Percentiles rank a stretch among this genome's conserved stretches.
These are phyloP conservation scores for Ceratotherium simum DNA, from an alignment of 2,113 vertebrate species.

Conservation along the genomic window DNA sequence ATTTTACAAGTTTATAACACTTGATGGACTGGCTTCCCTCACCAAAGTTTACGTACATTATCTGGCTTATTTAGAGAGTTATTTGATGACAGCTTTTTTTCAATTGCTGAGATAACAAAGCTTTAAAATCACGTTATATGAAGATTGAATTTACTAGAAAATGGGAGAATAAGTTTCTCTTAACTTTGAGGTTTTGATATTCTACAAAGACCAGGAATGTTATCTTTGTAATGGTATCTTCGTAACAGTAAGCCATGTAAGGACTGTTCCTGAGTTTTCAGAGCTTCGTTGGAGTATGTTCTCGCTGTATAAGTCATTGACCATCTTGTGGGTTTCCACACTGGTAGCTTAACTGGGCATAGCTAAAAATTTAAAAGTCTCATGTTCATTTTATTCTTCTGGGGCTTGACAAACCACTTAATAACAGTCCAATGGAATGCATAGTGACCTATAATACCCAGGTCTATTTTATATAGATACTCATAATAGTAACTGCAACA, in stretches of 20 bases:
- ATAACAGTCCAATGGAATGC: not conserved
- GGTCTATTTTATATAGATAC: not conserved
- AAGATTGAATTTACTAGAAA: not conserved
- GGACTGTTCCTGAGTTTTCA: not conserved
- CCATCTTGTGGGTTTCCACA: not conserved
- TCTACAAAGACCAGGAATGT: not conserved
- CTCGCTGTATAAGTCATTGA: not conserved
- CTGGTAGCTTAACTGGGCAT: not conserved
- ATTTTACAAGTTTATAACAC: conserved; percentile 7
- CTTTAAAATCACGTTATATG: not conserved
- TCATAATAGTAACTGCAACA: not conserved
- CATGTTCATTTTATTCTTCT: not conserved
- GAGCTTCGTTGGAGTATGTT: not conserved
- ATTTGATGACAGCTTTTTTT: not conserved
- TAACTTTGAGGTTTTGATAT: not conserved
- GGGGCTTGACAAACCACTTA: not conserved
- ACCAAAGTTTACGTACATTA: not conserved
- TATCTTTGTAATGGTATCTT: not conserved
- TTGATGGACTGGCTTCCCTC: not conserved
- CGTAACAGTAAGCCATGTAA: not conserved
- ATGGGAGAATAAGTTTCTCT: not conserved
- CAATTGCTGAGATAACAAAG: not conserved
- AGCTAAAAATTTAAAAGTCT: not conserved
- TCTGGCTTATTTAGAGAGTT: not conserved
- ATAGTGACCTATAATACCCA: not conserved